Base-by-base conservation (phyloP, 1,140 invertebrate species). In the Drosophila triauraria region DNA sequence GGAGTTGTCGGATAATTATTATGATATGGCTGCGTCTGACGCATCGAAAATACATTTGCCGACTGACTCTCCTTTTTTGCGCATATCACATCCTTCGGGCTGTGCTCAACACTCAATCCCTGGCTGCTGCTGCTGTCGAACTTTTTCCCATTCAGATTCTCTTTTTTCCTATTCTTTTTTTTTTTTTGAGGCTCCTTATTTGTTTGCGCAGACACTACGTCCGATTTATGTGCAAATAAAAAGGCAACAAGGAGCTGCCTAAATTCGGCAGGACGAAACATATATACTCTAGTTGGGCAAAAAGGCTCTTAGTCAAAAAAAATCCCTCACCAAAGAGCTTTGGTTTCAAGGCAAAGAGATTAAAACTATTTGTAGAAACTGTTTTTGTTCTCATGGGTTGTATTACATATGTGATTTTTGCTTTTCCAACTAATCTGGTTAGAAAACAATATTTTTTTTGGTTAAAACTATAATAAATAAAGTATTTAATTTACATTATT, bases 11-110 rank as follows among this genome's bases (percentile, higher is more conserved):
- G 9, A 88, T 87, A 83, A 87, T 87, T 77, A 77, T 77, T 70
- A 42, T 77, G 75, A 70, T 69, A 78, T 48, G 86, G 61, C 64
- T 83, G 84, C 77, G 77, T 65, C 86, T 87, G 80, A 63, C 67
- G 60, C 67, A 72, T 65, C 53, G 50, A 67, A 75, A 76, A 76
- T 51, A 86, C 54, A 78, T 85, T 75, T 71, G 42, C 46, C 75
- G 54, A 50, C 43, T 40, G 43, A 38, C 47, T 68, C 44, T 54
- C n/a, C 43, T 50, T 60, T 67, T 68, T 32, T 44, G 32, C 43
- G 27, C 54, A 57, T 57, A 42, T 38, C 54, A 59, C 27, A 76
- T 68, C 50, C 56, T 53, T 78, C 51, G 46, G 56, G 72, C 62
- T 27, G 47, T 40, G 57, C 56, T 60, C 58, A 74, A 74, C 38